Base-by-base conservation (phyloP, 2,113 vertebrate genomes). In the Fregata magnificens region DNA sequence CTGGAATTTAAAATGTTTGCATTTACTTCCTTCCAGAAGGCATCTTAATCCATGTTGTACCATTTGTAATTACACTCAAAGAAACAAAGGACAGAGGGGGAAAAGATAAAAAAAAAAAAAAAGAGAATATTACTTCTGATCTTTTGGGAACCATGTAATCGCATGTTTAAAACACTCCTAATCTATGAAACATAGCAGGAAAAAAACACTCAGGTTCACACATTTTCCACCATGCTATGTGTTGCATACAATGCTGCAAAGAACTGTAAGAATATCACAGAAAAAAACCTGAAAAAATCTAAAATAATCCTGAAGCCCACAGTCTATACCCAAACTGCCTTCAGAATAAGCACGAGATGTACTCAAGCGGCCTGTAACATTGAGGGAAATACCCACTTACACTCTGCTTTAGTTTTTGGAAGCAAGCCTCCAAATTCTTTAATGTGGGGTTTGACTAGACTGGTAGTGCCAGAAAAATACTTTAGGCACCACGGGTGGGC, bases 81-180 rank as follows among this genome's bases (percentile, higher is more conserved):
- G 28, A 50, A 78, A 58, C 13, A 31, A 69, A 73, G 10, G n/a
- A n/a, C 1, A 1, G 8, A 4, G 5, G 7, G 4, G 5, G 9
- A 16, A 16, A 44, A 44, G 16, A 14, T 6, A 19, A 19, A 16
- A 31, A 45, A 26, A 24, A 25, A 38, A 24, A 61, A 16, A 29
- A 49, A n/a, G 44, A 26, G 19, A 29, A 13, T 52, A 59, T 45
- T 71, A 52, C 25, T 82, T 31, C 5, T 4, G 2, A 31, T 59
- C 38, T 47, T 71, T 21, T 42, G 32, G 9, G 9, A 82, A 47
- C 9, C 36, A 20, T 26, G 16, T 40, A 65, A 59, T 18, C 24
- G n/a, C 49, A 38, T 42, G 18, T 65, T 82, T 52, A 71, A 81
- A 90, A 32, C 28, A 32, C 31, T 52, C 31, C 18, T 76, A 56